These are phyloP conservation scores for Gasteruption jaculator DNA, from an alignment of 2,888 invertebrate genomes.

Conservation along the genomic window DNA sequence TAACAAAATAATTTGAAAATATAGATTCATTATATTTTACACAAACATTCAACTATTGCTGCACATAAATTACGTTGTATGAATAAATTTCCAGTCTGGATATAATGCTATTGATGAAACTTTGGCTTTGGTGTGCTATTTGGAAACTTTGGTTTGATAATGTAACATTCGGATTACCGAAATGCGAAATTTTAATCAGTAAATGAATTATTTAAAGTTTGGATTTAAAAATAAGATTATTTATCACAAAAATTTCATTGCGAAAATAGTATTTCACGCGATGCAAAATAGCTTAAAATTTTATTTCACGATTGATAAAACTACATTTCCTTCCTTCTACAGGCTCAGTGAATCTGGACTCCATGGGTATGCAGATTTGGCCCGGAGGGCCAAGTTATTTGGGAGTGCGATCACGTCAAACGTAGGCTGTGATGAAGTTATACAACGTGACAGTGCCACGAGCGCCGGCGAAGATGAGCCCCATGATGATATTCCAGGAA, in stretches of 20 bases:
- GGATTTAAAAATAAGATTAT: no score
- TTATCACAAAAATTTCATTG: not conserved
- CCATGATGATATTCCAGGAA: constrained; percentile 35
- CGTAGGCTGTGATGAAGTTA: constrained; percentile 42
- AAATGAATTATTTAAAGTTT: no score
- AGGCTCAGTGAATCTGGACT: constrained; percentile 45
- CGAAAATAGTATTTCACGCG: not conserved
- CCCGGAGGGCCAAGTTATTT: constrained; percentile 44
- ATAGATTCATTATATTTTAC: no score
- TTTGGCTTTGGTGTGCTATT: no score
- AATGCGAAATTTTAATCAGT: no score
- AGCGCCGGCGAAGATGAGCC: constrained; percentile 48
- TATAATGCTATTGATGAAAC: not conserved
- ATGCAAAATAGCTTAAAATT: not conserved
- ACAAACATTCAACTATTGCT: no score
- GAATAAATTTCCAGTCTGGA: no score
- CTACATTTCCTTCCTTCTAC: not conserved
- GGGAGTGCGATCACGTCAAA: constrained; percentile 34
- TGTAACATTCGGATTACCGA: no score
- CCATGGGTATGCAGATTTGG: constrained; percentile 41
- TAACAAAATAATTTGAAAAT: no score
- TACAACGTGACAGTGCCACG: constrained; percentile 48
- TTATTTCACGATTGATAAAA: constrained; percentile 2
- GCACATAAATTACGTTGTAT: no score
- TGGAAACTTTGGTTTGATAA: no score